Percentiles rank a stretch among this genome's conserved stretches.
These are phyloP conservation scores for Brachionus koreanus DNA, from an alignment of 1,140 invertebrate species.

Conservation along the genomic window DNA sequence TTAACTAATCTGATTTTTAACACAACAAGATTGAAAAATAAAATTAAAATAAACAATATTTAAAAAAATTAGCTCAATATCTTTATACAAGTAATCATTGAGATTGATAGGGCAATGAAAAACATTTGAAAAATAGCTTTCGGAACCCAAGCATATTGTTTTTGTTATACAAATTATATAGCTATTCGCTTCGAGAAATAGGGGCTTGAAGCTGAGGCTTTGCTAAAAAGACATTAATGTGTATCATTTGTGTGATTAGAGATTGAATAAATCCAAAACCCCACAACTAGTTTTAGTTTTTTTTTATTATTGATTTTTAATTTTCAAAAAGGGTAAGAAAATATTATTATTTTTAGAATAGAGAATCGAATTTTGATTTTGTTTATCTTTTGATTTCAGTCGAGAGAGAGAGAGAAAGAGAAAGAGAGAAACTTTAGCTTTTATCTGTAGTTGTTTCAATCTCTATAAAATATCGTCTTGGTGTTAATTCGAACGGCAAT, in stretches of 20 bases:
- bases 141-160: not conserved
- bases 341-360: not conserved
- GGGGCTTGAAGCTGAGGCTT: not conserved
- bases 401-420: not conserved
- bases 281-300: not conserved
- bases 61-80: not conserved
- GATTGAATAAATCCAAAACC: not conserved
- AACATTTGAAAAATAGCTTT: slow-evolving; percentile 13
- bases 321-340: slow-evolving; percentile 8
- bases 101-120: not conserved
- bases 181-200: not conserved
- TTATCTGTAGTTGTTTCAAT: not conserved
- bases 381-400: not conserved
- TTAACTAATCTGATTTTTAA: not conserved
- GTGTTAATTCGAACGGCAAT: not conserved
- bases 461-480: not conserved
- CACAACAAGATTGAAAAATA: not conserved
- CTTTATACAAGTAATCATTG: not conserved
- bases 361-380: not conserved
- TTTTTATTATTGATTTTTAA: not conserved
- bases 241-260: not conserved
- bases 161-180: slow-evolving; percentile 6
- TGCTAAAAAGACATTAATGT: not conserved
- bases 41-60: not conserved
- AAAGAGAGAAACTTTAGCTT: not conserved